A percentile compares a stretch with the other conserved stretches of the same genome.
phyloP scores from a whole-genome alignment of 2,888 invertebrate genomes.

The Pammene aurita region DNA sequence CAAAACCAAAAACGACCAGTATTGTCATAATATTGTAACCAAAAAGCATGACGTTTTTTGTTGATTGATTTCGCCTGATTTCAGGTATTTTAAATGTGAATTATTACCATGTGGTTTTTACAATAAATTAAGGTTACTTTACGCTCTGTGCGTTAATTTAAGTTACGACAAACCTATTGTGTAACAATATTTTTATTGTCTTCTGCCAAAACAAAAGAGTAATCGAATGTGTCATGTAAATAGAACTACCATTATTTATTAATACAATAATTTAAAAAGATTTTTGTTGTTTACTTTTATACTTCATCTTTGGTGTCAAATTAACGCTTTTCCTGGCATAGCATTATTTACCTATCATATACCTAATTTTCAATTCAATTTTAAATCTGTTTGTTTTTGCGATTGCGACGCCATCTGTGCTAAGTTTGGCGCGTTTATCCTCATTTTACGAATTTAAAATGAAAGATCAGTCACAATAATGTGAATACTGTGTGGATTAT shows the following conservation, averaged over 20 bases:
- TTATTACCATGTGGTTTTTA: constrained; percentile 45
- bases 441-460: too few species aligned
- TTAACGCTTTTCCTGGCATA: background rate
- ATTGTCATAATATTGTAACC: constrained; percentile 74
- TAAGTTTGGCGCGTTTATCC: too few species aligned
- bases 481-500: too few species aligned
- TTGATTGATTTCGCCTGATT: constrained; percentile 52
- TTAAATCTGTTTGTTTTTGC: too few species aligned
- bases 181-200: constrained; percentile 81
- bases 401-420: too few species aligned
- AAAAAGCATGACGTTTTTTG: constrained; percentile 59
- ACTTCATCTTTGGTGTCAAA: background rate
- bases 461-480: too few species aligned
- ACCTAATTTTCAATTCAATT: too few species aligned
- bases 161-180: constrained; percentile 69
- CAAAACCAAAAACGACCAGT: constrained; percentile 77
- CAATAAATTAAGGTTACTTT: constrained; percentile 40
- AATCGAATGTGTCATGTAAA: constrained; percentile 83
- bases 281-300: constrained; percentile 62
- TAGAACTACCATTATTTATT: constrained; percentile 84
- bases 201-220: constrained; percentile 83
- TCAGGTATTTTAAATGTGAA: constrained; percentile 54
- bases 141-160: constrained; percentile 47
- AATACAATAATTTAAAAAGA: constrained; percentile 82
- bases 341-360: too few species aligned